Percentiles rank a stretch among this genome's conserved stretches.
Evolutionary conservation across 2,797 vertebrate species (phyloP).

Genomic region (Tenualosa ilisha): DNA sequence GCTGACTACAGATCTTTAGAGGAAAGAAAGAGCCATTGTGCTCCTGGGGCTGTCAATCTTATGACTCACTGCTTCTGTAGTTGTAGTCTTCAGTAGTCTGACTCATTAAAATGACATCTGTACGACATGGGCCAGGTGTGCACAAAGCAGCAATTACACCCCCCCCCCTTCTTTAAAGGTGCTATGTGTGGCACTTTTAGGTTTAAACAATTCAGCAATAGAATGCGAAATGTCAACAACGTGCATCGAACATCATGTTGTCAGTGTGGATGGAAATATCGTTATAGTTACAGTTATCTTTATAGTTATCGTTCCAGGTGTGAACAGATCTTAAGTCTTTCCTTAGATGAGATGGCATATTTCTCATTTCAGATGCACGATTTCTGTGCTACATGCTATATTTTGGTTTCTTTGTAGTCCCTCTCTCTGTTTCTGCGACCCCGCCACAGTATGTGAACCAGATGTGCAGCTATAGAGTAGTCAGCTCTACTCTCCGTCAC

Average conservation of each 20-base stretch:
- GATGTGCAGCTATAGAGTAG: not conserved
- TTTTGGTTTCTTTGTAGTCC: not conserved
- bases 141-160: not conserved
- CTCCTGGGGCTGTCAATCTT: not conserved
- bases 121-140: not conserved
- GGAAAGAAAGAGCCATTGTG: not conserved
- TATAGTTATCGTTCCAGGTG: no score
- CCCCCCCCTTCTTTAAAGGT: not conserved
- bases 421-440: not conserved
- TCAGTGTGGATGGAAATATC: no score
- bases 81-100: not conserved
- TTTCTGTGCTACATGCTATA: not conserved
- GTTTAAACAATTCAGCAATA: no score
- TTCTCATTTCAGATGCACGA: not conserved
- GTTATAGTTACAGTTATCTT: no score
- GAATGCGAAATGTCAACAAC: no score
- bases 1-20: conserved; percentile 10
- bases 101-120: conserved; percentile 4
- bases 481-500: conserved; percentile 4
- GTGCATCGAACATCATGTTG: no score
- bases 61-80: not conserved
- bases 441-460: not conserved
- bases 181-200: no score
- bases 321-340: no score
- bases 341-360: not conserved